Evolutionary conservation across 2,888 invertebrate species (phyloP), one percentile per base, ranked within the genome.

Genomic region (Sussaba pulchella): DNA sequence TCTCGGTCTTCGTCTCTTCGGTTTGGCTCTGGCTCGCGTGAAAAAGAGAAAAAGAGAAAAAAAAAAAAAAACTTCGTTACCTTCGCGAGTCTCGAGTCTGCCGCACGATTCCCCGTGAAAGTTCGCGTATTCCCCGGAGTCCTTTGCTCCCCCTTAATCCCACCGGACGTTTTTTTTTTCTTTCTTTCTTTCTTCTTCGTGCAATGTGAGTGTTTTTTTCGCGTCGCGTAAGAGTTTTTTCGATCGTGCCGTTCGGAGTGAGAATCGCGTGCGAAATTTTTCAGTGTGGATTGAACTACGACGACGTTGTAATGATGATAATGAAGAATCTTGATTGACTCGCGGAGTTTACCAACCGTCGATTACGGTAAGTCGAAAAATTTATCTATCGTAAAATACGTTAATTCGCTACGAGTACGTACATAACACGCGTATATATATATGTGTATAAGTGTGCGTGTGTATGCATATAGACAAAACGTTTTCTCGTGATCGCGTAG

Each of bases 401-500:
- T 52, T 31, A 2, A 31, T 31, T 2, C 19, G 10, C 31, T 10
- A 36, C n/a, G 31, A 31, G 31, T 31, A 31, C 31, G 31, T 6
- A 31, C 31, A n/a, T n/a, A n/a, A n/a, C n/a, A 6, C 31, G 9
- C 57, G 36, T 6, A 17, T 9, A 9, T 59, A 17, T 59, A 21
- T 31, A 14, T 54, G 2, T 31, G 14, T 57, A 31, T 57, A 57
- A 3, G n/a, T 26, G n/a, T 1, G 12, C 3, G 9, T 54, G 36
- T 6, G n/a, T 31, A 19, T 36, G 9, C 21, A 5, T 50, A 36
- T 17, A 31, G 26, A 57, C 14, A 52, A 80, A 72, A 67, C 61
- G 72, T 80, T 80, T 81, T 73, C 73, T 73, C 81, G 81, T 76
- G 76, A 81, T 72, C 75, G 59, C 50, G 69, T 26, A 21, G 39